These are phyloP conservation scores for Acleris sparsana DNA, from an alignment of 2,888 invertebrate genomes.

Conservation along the genomic window DNA sequence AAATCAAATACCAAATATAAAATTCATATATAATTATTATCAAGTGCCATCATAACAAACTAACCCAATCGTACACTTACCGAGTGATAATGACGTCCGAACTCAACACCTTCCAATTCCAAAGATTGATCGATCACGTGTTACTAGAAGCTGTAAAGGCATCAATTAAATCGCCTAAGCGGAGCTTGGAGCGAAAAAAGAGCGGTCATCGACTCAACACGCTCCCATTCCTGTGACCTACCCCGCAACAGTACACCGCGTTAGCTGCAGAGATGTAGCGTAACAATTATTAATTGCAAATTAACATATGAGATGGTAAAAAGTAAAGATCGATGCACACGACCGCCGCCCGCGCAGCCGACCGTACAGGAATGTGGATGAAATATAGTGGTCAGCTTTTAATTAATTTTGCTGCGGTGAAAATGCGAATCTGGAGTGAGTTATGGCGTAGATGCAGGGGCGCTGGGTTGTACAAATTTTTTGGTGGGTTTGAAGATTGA, in stretches of 20 bases:
- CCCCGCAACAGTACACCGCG: conserved; percentile 47
- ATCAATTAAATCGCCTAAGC: conserved; percentile 34
- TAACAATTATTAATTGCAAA: conserved; percentile 58
- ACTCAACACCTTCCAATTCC: conserved; percentile 5
- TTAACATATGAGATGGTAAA: conserved; percentile 48
- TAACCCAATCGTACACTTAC: not conserved
- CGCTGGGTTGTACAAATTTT: conserved; percentile 13
- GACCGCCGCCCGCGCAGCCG: conserved; percentile 50
- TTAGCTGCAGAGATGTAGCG: conserved; percentile 47
- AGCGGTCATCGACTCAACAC: conserved; percentile 47
- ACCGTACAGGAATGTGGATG: conserved; percentile 35
- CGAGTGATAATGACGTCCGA: not conserved
- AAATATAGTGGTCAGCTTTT: conserved; percentile 33
- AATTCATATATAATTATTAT: not conserved
- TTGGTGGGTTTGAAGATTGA: not conserved
- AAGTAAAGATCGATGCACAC: conserved; percentile 59
- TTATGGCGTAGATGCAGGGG: conserved; percentile 18
- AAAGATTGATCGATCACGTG: conserved; percentile 32
- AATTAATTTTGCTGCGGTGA: conserved; percentile 38
- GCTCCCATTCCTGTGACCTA: conserved; percentile 63
- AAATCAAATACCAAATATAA: too few species aligned
- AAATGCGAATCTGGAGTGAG: conserved; percentile 33
- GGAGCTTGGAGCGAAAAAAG: conserved; percentile 36
- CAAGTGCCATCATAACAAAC: conserved; percentile 4
- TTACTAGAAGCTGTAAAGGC: conserved; percentile 20